Percentiles rank a stretch among this genome's conserved stretches.
Evolutionary conservation across 2,113 vertebrate genomes (phyloP).

Genomic region (Tychaedon coryphoeus): DNA sequence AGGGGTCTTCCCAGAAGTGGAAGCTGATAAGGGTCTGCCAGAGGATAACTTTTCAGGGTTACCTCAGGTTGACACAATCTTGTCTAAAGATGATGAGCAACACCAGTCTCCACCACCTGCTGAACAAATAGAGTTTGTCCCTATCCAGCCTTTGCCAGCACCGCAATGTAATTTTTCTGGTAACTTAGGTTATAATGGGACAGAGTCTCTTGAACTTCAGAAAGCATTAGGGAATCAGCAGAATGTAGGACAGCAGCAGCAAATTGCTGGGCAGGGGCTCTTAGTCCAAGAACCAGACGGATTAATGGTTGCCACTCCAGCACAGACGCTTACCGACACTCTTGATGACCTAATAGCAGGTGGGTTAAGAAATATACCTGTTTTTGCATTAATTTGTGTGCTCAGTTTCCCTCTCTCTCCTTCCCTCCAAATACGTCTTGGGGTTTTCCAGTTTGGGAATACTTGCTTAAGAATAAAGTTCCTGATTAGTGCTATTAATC

Average conservation of each 20-base stretch:
- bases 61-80: slow-evolving; percentile 88
- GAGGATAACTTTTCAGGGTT: slow-evolving; percentile 88
- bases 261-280: slow-evolving; percentile 85
- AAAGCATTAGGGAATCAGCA: slow-evolving; percentile 88
- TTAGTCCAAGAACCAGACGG: slow-evolving; percentile 90
- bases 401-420: slow-evolving; percentile 61
- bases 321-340: slow-evolving; percentile 97
- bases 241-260: slow-evolving; percentile 85
- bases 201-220: slow-evolving; percentile 90
- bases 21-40: slow-evolving; percentile 74
- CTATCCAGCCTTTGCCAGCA: slow-evolving; percentile 88
- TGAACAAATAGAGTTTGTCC: slow-evolving; percentile 86
- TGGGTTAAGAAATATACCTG: slow-evolving; percentile 80
- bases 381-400: slow-evolving; percentile 71
- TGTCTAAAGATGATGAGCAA: slow-evolving; percentile 82
- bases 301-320: slow-evolving; percentile 91
- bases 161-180: slow-evolving; percentile 86
- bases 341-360: slow-evolving; percentile 99
- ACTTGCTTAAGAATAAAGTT: slow-evolving; percentile 64
- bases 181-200: slow-evolving; percentile 86
- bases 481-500: slow-evolving; percentile 63
- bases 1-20: slow-evolving; percentile 82
- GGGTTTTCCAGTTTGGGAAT: slow-evolving; percentile 66
- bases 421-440: slow-evolving; percentile 58
- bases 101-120: slow-evolving; percentile 71